A percentile compares a stretch with the other conserved stretches of the same genome.
Evolutionary conservation across 2,113 vertebrate species (phyloP).

Genomic region (Salvelinus alpinus): DNA sequence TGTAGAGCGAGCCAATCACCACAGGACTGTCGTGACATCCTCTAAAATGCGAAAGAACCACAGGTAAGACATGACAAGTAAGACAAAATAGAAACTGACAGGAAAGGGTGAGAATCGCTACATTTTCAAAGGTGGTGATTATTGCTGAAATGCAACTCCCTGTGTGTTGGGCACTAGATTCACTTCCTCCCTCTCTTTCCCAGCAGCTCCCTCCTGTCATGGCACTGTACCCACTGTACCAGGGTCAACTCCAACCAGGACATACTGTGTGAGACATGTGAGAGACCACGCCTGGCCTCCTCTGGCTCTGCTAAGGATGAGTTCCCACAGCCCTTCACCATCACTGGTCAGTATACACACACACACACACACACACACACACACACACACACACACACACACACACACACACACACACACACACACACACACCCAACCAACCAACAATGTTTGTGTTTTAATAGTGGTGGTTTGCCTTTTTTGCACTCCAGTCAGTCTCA

Average conservation of each 20-base stretch:
- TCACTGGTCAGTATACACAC: conserved; percentile 56
- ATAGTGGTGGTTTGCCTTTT: conserved; percentile 17
- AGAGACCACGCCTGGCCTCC: conserved; percentile 72
- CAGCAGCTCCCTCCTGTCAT: conserved; percentile 61
- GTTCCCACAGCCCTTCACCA: conserved; percentile 57
- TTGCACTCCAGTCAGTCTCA: too few species aligned
- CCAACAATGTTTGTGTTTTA: conserved; percentile 47
- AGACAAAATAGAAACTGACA: too few species aligned
- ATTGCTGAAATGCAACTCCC: too few species aligned
- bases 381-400: too few species aligned
- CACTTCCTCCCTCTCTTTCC: not conserved
- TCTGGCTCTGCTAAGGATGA: conserved; percentile 57
- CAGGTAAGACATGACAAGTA: conserved; percentile 47
- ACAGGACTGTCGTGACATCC: conserved; percentile 61
- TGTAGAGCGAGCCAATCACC: conserved; percentile 76
- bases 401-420: not conserved
- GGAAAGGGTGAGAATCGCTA: too few species aligned
- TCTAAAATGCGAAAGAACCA: conserved; percentile 46
- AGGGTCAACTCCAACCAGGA: conserved; percentile 73
- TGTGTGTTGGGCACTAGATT: too few species aligned
- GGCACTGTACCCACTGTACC: conserved; percentile 80
- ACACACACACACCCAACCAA: not conserved
- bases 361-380: conserved; percentile 2
- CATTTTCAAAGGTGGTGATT: not conserved
- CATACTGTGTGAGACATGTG: conserved; percentile 81